Base-by-base conservation (phyloP, 1,140 invertebrate genomes). In the Nasonia longicornis region DNA sequence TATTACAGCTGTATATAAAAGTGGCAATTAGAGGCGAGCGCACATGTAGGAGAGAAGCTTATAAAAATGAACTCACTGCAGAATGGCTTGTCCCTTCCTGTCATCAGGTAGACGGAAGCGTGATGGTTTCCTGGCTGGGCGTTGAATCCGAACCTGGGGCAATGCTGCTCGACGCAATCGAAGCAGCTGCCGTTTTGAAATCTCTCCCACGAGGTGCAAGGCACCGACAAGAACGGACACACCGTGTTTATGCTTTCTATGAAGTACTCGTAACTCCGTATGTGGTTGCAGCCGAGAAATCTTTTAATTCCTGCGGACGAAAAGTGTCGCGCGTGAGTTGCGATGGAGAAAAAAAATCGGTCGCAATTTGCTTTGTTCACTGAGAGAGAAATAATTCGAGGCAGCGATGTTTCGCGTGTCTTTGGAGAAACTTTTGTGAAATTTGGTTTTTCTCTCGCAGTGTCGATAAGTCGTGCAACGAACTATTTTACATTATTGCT, bases 211-310 rank as follows among this genome's bases (percentile, higher is more conserved):
- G 94, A 95, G 6, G 93, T 89, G 85, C 97, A 98, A 31, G 95
- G 93, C 52, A 96, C 94, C 0, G 94, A 93, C 81, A 94, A 88
- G 87, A 96, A 97, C 0, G 94, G 92, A 86, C 96, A 97, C 1
- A 90, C 86, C 1, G 93, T 92, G 20, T 94, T 94, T 71, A 98
- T 95, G 78, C 96, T 97, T 88, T 98, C 97, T 0, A 93, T 95
- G 87, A 97, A 98, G 85, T 94, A 95, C 84, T 97, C 94, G 85
- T 96, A 94, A 82, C 96, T 96, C 64, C 96, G 91, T 35, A 97
- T 93, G 86, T 98, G 97, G 87, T 97, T 96, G 87, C 97, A 98
- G 20, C 95, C 94, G 1, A 97, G 90, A 86, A 95, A 96, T 83
- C 94, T 92, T 78, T 94, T 93, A 35, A 97, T 91, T 42, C 95